These are phyloP conservation scores for Leptonema lineaticorne DNA, from an alignment of 1,140 invertebrate genomes.

Conservation along the genomic window DNA sequence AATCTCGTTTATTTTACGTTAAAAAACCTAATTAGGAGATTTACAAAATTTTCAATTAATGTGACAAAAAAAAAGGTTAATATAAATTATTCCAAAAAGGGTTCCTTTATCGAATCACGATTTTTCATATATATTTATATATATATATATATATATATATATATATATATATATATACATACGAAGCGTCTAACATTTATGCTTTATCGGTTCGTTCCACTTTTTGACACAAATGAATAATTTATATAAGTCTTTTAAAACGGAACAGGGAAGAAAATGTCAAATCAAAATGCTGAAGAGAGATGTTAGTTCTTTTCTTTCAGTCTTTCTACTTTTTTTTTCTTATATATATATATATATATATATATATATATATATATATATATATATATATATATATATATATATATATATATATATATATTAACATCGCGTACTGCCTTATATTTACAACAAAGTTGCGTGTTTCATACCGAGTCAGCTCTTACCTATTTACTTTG, in stretches of 20 bases:
- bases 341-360: too few relatives aligned
- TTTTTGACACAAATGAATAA: constrained; percentile 11
- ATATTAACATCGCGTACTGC: too few relatives aligned
- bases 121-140: not conserved
- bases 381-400: too few relatives aligned
- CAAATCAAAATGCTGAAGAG: too few relatives aligned
- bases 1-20: not conserved
- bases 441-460: not conserved
- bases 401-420: too few relatives aligned
- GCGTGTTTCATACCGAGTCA: not conserved
- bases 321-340: too few relatives aligned
- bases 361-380: too few relatives aligned
- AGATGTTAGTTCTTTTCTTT: too few relatives aligned
- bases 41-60: not conserved
- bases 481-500: constrained; percentile 5
- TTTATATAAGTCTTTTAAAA: not conserved
- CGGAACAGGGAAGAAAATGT: not conserved
- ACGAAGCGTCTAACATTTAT: not conserved
- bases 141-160: not conserved
- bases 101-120: not conserved
- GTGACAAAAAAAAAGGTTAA: too few relatives aligned
- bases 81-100: too few relatives aligned
- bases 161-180: not conserved
- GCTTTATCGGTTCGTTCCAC: constrained; percentile 4
- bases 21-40: not conserved